phyloP scores from a whole-genome alignment of 2,113 vertebrate species.

The Hypomesus transpacificus region DNA sequence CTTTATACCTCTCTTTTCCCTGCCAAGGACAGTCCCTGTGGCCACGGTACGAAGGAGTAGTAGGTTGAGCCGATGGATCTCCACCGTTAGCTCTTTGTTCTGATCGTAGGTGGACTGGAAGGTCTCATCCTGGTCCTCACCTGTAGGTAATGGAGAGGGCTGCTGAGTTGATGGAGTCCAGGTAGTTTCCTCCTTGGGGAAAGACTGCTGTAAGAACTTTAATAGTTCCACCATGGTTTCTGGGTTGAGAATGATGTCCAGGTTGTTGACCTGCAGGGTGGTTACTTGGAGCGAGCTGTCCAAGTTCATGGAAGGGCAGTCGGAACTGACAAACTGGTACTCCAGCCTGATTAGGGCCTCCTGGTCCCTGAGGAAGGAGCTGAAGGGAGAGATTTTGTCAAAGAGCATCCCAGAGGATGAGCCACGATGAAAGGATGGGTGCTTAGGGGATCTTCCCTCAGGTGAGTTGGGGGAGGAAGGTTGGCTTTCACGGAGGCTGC shows the following conservation, averaged over 20 bases:
- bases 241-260: constrained; percentile 97
- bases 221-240: constrained; percentile 97
- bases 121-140: constrained; percentile 67
- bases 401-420: constrained; percentile 33
- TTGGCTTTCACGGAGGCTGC: constrained; percentile 87
- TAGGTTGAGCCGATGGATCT: constrained; percentile 92
- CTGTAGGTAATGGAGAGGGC: constrained; percentile 62
- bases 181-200: constrained; percentile 87
- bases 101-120: constrained; percentile 87
- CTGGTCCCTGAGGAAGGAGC: constrained; percentile 74
- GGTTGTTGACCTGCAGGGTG: constrained; percentile 89
- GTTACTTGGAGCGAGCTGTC: constrained; percentile 93
- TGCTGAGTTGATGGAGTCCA: constrained; percentile 72
- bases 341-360: constrained; percentile 94
- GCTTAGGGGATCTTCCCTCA: constrained; percentile 48
- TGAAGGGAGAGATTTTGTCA: constrained; percentile 53
- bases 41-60: constrained; percentile 88
- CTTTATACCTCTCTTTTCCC: constrained; percentile 88
- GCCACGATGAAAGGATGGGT: constrained; percentile 36
- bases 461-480: constrained; percentile 79
- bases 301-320: constrained; percentile 93
- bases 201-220: constrained; percentile 94
- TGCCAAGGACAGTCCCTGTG: constrained; percentile 67
- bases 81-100: constrained; percentile 90
- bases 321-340: constrained; percentile 96